These are phyloP conservation scores for Lucilia sericata DNA, from an alignment of 1,140 invertebrate species.

Conservation along the genomic window DNA sequence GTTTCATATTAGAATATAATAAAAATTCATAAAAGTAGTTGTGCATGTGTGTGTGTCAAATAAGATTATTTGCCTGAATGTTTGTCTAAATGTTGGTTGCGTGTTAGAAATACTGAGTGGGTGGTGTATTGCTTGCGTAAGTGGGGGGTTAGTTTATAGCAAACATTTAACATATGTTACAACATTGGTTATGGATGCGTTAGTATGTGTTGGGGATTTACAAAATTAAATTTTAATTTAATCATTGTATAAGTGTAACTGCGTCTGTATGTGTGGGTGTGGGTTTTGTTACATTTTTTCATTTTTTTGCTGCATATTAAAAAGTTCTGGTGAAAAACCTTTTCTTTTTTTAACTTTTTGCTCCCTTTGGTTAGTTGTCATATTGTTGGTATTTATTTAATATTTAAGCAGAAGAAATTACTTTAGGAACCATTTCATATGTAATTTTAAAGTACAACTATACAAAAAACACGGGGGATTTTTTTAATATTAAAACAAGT, in stretches of 20 bases:
- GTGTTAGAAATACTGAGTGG: neutral
- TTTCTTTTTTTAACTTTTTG: neutral
- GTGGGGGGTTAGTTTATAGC: neutral
- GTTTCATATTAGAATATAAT: neutral
- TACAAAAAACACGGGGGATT: no score
- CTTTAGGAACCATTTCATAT: no score
- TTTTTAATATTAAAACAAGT: no score
- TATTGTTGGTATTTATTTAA: neutral
- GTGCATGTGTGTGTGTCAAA: neutral
- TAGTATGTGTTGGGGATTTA: conserved; percentile 19
- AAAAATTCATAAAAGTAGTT: neutral
- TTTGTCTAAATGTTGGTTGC: neutral
- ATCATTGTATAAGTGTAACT: neutral
- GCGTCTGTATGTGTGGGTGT: neutral
- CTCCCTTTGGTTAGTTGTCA: neutral
- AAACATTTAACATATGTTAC: neutral
- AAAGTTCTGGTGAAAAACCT: neutral
- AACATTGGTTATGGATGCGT: neutral
- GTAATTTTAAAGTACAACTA: no score
- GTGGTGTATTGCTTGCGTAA: neutral
- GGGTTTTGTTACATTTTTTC: neutral
- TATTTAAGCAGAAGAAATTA: no score
- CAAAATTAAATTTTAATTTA: conserved; percentile 37
- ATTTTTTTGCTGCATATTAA: neutral
- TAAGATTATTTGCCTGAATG: neutral